A percentile compares a stretch with the other conserved stretches of the same genome.
Evolutionary conservation across 2,888 invertebrate genomes (phyloP).

Genomic region (Hyposoter dolosus): DNA sequence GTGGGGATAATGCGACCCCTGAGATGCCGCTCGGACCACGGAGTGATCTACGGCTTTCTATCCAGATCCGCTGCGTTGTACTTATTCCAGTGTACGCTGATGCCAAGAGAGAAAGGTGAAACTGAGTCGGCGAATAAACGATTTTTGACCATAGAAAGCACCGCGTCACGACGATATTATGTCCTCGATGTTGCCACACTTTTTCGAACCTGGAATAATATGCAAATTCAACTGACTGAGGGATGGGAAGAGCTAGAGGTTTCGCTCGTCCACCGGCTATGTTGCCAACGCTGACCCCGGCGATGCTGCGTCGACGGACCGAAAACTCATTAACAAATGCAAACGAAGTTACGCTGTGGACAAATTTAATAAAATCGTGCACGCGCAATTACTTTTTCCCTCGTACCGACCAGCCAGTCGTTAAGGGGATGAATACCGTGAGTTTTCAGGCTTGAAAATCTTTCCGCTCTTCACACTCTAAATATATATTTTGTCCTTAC

Average conservation of each 20-base stretch:
- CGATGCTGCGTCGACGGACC: constrained; percentile 72
- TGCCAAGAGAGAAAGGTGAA: constrained; percentile 57
- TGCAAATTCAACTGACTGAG: constrained; percentile 77
- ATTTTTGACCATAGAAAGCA: constrained; percentile 51
- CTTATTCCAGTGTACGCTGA: constrained; percentile 74
- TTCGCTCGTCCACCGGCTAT: constrained; percentile 40
- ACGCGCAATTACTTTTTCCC: constrained; percentile 82
- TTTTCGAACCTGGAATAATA: constrained; percentile 77
- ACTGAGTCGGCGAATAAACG: constrained; percentile 65
- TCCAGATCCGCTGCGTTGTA: constrained; percentile 77
- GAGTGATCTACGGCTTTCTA: constrained; percentile 83
- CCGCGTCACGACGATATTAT: constrained; percentile 50
- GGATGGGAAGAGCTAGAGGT: constrained; percentile 53
- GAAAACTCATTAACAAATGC: constrained; percentile 84
- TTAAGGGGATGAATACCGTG: constrained; percentile 47
- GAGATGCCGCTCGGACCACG: constrained; percentile 81
- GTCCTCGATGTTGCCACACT: constrained; percentile 35
- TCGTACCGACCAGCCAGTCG: constrained; percentile 67
- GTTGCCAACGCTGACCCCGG: constrained; percentile 54
- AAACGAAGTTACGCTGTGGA: constrained; percentile 83
- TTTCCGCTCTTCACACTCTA: constrained; percentile 36
- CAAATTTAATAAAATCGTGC: constrained; percentile 84
- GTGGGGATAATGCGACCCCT: constrained; percentile 83
- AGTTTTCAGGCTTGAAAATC: constrained; percentile 48
- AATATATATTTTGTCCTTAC: neutral